Evolutionary conservation across 2,797 vertebrate species (phyloP).

Genomic region (Pyrrhura leucotis): DNA sequence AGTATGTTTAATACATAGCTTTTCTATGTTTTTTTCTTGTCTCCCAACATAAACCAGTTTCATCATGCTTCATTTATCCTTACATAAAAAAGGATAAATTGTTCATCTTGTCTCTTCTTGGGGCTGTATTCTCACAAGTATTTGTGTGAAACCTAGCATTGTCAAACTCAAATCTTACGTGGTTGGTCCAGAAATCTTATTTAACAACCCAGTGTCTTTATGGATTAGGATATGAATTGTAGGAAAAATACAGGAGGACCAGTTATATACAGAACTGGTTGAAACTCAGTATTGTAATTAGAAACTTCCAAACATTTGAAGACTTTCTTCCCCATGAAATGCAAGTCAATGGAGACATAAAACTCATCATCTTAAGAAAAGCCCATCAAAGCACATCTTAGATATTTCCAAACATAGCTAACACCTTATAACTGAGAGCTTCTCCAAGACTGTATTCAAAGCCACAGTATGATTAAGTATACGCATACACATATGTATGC

Average conservation of each 20-base stretch:
- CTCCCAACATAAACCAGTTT: not conserved
- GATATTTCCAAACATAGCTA: no score
- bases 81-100: not conserved
- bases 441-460: not conserved
- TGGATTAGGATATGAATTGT: not conserved
- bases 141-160: not conserved
- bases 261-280: not conserved
- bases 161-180: not conserved
- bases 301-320: not conserved
- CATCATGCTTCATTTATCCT: not conserved
- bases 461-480: not conserved
- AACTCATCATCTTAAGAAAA: not conserved
- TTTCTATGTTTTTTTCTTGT: rapidly evolving
- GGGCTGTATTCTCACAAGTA: not conserved
- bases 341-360: not conserved
- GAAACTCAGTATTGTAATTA: not conserved
- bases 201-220: not conserved
- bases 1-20: not conserved
- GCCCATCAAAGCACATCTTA: not conserved
- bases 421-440: not conserved
- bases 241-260: not conserved
- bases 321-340: not conserved
- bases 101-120: not conserved
- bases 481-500: not conserved
- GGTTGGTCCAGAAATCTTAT: not conserved